Conservation (phyloP, 2,888 invertebrate genomes). For the Acrobasis repandana region DNA sequence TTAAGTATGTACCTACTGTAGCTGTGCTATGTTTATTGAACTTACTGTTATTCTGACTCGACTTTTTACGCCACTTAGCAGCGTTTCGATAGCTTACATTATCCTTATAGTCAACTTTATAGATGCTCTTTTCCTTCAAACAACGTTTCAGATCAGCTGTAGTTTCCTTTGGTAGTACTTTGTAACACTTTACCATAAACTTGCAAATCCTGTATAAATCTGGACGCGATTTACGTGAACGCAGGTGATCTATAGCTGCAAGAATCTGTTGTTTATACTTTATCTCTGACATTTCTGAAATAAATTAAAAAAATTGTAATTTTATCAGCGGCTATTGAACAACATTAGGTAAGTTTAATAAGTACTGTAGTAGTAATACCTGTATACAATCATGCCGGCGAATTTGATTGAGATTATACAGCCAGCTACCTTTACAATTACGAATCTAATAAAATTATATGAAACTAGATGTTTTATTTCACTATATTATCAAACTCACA, state of each 20-base stretch:
- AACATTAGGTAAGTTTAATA: too few species aligned
- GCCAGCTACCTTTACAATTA: slow-evolving; percentile 12
- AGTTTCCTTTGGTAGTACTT: slow-evolving; percentile 86
- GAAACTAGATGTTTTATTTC: not conserved
- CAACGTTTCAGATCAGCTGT: slow-evolving; percentile 88
- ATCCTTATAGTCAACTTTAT: slow-evolving; percentile 94
- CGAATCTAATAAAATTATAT: not conserved
- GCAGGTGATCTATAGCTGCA: slow-evolving; percentile 92
- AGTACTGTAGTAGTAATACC: too few species aligned
- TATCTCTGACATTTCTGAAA: slow-evolving; percentile 83
- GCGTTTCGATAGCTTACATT: slow-evolving; percentile 93
- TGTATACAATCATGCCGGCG: slow-evolving; percentile 73
- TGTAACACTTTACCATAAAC: slow-evolving; percentile 89
- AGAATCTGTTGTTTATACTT: slow-evolving; percentile 89
- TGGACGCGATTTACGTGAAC: slow-evolving; percentile 92
- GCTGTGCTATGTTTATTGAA: slow-evolving; percentile 15
- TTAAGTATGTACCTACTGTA: too few species aligned
- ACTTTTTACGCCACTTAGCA: slow-evolving; percentile 85
- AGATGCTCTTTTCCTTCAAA: slow-evolving; percentile 88
- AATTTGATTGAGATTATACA: slow-evolving; percentile 52
- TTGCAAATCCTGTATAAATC: slow-evolving; percentile 92
- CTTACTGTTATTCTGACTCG: slow-evolving; percentile 63
- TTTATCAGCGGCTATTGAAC: too few species aligned
- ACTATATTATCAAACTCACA: not conserved
- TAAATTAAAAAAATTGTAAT: slow-evolving; percentile 27